phyloP scores from a whole-genome alignment of 92 coral and sea anemone species.

The Parazoanthus darwini region DNA sequence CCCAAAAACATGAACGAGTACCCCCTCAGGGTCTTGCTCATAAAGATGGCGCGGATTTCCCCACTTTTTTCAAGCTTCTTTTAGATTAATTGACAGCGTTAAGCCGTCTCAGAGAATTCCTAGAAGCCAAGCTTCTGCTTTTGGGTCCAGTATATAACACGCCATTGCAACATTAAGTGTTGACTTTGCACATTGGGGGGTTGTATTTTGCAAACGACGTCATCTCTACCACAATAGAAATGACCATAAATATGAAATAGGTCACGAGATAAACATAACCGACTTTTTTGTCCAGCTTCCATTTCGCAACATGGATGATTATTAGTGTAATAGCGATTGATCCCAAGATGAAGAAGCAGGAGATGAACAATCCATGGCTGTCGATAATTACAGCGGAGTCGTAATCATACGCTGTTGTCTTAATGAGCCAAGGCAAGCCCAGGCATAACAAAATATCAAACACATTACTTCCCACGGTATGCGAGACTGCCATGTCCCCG shows the following conservation, averaged over 20 bases:
- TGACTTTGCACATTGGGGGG: slow-evolving; percentile 93
- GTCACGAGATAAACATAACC: slow-evolving; percentile 86
- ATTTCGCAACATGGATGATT: slow-evolving; percentile 83
- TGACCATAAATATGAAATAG: slow-evolving; percentile 83
- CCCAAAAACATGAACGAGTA: no score
- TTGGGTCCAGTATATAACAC: not conserved
- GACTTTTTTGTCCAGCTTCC: slow-evolving; percentile 86
- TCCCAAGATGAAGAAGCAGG: slow-evolving; percentile 93
- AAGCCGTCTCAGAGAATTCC: no score
- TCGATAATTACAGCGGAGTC: slow-evolving; percentile 89
- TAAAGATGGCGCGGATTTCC: no score
- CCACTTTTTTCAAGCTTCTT: no score
- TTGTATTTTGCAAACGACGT: slow-evolving; percentile 88
- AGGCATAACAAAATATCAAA: slow-evolving; percentile 94
- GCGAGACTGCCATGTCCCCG: slow-evolving; percentile 99
- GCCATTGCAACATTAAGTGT: slow-evolving; percentile 41
- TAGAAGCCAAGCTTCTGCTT: no score
- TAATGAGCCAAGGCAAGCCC: slow-evolving; percentile 96
- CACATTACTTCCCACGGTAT: slow-evolving; percentile 98
- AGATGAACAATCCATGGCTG: slow-evolving; percentile 95
- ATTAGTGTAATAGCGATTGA: slow-evolving; percentile 86
- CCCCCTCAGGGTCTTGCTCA: no score
- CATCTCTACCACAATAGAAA: slow-evolving; percentile 90
- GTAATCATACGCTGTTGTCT: slow-evolving; percentile 89
- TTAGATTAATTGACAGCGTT: no score